Evolutionary conservation across 2,888 invertebrate genomes (phyloP).

Genomic region (Andrena bicolor): DNA sequence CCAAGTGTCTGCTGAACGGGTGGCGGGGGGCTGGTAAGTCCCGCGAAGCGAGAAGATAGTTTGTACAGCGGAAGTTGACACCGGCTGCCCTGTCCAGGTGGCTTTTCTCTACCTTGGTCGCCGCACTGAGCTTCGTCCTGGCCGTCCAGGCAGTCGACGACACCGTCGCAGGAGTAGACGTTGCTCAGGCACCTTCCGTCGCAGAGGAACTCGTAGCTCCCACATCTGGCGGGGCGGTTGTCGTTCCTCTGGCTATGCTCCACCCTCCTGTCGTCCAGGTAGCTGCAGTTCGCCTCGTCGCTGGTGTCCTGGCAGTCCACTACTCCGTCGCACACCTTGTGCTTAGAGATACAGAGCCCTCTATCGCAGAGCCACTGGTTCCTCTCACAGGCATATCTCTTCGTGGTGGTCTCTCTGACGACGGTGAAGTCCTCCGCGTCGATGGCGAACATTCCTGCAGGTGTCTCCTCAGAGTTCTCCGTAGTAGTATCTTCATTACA

Average conservation of each 20-base stretch:
- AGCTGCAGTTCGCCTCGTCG: conserved; percentile 88
- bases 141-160: conserved; percentile 86
- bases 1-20: neutral
- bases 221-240: conserved; percentile 15
- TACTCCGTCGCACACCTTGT: conserved; percentile 87
- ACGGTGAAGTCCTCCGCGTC: neutral
- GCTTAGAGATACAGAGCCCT: conserved; percentile 86
- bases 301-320: conserved; percentile 87
- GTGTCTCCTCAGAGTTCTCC: neutral
- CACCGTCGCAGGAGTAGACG: conserved; percentile 86
- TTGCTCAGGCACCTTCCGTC: conserved; percentile 86
- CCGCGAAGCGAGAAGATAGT: conserved; percentile 47
- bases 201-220: conserved; percentile 80
- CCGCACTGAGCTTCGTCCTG: conserved; percentile 87
- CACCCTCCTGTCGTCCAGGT: conserved; percentile 29
- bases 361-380: conserved; percentile 70
- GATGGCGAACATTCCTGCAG: neutral
- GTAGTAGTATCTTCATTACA: neutral
- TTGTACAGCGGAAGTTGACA: conserved; percentile 16
- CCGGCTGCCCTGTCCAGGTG: neutral
- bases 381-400: conserved; percentile 7
- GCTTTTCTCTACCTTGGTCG: conserved; percentile 60
- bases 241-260: neutral
- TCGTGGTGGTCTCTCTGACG: neutral
- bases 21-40: neutral